Conservation (phyloP, 2,113 vertebrate genomes). For the Illadopsis cleaveri region DNA sequence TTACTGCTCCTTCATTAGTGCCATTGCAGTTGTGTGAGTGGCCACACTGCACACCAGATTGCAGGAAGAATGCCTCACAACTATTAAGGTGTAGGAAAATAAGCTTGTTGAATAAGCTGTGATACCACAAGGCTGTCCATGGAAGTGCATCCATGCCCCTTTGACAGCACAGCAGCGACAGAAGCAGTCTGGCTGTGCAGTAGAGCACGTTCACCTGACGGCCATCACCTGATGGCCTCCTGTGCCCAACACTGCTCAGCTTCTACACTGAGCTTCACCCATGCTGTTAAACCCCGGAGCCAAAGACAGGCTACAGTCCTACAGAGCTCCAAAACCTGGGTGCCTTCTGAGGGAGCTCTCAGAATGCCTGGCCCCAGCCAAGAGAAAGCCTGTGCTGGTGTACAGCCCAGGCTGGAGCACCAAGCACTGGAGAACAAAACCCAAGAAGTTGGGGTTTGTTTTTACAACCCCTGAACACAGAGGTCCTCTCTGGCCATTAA, state of each 20-base stretch:
- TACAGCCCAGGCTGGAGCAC: fast-evolving
- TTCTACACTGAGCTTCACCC: neutral
- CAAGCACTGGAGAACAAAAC: neutral
- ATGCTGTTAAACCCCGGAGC: neutral
- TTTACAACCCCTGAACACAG: neutral
- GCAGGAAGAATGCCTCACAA: neutral
- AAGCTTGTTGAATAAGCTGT: neutral
- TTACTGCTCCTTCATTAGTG: neutral
- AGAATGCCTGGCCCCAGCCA: fast-evolving
- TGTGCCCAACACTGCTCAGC: neutral
- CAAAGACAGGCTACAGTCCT: neutral
- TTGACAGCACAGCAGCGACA: neutral
- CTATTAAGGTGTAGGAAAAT: neutral
- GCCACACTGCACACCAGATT: neutral
- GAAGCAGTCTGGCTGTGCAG: neutral
- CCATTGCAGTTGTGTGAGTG: neutral
- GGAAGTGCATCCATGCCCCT: neutral
- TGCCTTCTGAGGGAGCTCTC: neutral
- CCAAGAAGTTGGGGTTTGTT: fast-evolving
- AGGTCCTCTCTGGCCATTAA: neutral
- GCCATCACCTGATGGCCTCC: neutral
- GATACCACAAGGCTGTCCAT: neutral
- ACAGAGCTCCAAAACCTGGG: neutral
- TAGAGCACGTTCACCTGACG: fast-evolving
- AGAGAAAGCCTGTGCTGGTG: neutral